phyloP scores from a whole-genome alignment of 2,888 invertebrate genomes.

The Eumacrocentrus americanus region DNA sequence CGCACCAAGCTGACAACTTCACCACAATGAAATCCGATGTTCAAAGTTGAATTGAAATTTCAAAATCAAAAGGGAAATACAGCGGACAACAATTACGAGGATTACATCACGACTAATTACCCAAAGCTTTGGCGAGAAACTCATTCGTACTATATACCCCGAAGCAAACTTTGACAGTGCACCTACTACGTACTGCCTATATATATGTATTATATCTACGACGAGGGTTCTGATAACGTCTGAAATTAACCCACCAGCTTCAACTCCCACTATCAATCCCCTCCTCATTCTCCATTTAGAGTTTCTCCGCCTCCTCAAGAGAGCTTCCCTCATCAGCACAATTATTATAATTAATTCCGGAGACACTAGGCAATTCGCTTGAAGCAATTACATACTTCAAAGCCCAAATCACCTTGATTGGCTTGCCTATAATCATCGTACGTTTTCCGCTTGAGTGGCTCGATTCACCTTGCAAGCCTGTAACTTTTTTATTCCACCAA shows the following conservation, averaged over 20 bases:
- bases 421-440: not conserved
- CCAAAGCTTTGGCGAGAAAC: constrained; percentile 33
- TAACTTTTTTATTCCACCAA: too few species aligned
- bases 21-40: too few species aligned
- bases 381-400: not conserved
- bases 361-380: constrained; percentile 10
- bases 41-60: not conserved
- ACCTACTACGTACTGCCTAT: not conserved
- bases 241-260: constrained; percentile 39
- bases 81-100: constrained; percentile 51
- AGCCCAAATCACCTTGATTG: constrained; percentile 17
- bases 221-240: constrained; percentile 40
- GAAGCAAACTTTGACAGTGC: not conserved
- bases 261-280: not conserved
- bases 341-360: constrained; percentile 34
- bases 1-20: too few species aligned
- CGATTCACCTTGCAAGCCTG: too few species aligned
- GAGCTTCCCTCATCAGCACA: constrained; percentile 29
- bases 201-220: constrained; percentile 31
- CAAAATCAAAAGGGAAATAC: constrained; percentile 19
- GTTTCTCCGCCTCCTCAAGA: constrained; percentile 7
- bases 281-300: not conserved
- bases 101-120: constrained; percentile 51
- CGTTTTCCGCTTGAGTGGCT: constrained; percentile 8
- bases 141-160: not conserved